Evolutionary conservation across 2,888 invertebrate species (phyloP).

Genomic region (Blera fallax): DNA sequence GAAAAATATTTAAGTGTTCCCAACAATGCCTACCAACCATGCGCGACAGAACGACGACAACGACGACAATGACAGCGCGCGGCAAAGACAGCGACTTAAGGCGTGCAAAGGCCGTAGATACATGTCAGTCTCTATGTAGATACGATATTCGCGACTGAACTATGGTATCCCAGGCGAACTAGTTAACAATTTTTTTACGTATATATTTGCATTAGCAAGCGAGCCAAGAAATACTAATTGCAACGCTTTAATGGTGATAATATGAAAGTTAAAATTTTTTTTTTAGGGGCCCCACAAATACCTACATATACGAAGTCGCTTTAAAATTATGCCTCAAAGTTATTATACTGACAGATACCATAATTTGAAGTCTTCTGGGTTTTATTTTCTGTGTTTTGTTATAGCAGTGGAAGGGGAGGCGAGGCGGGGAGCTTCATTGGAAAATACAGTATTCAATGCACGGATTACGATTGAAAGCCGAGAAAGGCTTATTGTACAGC

Average conservation of each 20-base stretch:
- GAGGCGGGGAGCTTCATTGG: not conserved
- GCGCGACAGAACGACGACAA: conserved; percentile 34
- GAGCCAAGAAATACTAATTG: conserved; percentile 62
- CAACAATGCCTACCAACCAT: conserved; percentile 21
- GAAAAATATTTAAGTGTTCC: conserved; percentile 52
- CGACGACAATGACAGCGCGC: not conserved
- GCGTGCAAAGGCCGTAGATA: conserved; percentile 42
- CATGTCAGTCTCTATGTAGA: conserved; percentile 46
- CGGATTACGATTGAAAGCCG: conserved; percentile 56
- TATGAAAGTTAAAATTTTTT: conserved; percentile 64
- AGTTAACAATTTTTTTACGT: conserved; percentile 40
- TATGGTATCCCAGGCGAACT: conserved; percentile 30
- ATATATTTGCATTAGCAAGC: conserved; percentile 48
- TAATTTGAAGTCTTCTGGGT: conserved; percentile 39
- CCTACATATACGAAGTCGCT: not conserved
- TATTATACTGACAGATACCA: conserved; percentile 56
- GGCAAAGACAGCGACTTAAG: not conserved
- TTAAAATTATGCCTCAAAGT: conserved; percentile 56
- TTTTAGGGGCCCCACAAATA: not conserved
- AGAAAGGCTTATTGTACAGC: conserved; percentile 59
- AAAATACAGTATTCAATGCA: conserved; percentile 53
- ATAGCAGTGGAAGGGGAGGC: no score
- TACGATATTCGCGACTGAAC: conserved; percentile 38
- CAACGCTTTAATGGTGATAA: conserved; percentile 53
- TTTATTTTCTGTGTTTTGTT: not conserved